Evolutionary conservation across 2,113 vertebrate genomes (phyloP).

Genomic region (Galemys pyrenaicus): DNA sequence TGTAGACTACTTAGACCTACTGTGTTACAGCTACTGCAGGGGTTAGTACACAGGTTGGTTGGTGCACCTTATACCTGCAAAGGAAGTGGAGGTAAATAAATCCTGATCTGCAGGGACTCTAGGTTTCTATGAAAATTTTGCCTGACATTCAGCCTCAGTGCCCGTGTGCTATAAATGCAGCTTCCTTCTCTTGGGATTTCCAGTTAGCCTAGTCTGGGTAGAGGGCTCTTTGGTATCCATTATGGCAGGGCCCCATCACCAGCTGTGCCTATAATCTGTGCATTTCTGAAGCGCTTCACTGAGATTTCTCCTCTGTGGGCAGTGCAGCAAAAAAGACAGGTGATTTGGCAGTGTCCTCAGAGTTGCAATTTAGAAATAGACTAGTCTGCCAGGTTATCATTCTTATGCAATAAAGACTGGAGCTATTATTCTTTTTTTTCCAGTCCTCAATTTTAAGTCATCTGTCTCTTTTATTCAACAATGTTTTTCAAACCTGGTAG

Average conservation of each 20-base stretch:
- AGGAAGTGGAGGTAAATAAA: fast-evolving
- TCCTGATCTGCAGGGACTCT: background rate
- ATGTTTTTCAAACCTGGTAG: slow-evolving; percentile 1
- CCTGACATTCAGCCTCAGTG: background rate
- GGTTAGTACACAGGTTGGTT: background rate
- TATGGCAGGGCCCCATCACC: background rate
- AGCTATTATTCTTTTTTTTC: background rate
- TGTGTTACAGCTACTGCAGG: background rate
- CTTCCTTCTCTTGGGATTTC: background rate
- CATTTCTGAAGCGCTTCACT: background rate
- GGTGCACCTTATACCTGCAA: background rate
- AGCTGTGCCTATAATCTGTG: background rate
- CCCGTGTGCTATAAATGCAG: background rate
- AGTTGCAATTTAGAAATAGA: background rate
- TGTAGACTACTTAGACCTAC: background rate
- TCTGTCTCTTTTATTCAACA: background rate
- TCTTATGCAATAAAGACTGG: background rate
- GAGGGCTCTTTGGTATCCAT: background rate
- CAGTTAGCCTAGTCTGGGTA: background rate
- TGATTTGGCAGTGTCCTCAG: background rate
- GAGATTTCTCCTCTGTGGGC: background rate
- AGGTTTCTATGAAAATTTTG: background rate
- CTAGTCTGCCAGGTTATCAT: background rate
- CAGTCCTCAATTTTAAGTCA: background rate
- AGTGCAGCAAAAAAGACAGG: background rate